A percentile compares a stretch with the other conserved stretches of the same genome.
These are phyloP conservation scores for Phocoena phocoena DNA, from an alignment of 2,113 vertebrate genomes.

Conservation along the genomic window DNA sequence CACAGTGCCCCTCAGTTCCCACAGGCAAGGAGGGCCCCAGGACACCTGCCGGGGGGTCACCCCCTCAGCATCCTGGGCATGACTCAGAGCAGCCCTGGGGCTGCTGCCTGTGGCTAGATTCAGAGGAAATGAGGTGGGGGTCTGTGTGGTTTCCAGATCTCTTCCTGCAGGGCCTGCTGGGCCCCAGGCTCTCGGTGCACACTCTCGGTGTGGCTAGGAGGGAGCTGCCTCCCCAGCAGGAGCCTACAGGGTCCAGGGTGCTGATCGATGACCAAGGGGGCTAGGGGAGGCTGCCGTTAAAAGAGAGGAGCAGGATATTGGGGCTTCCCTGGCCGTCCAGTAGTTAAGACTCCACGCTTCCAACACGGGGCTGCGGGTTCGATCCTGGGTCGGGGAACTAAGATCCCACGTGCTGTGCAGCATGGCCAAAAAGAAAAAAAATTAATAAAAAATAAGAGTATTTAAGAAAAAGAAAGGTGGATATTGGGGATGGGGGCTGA, in stretches of 20 bases:
- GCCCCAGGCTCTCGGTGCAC: neutral
- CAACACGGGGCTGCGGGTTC: neutral
- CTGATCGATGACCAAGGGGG: neutral
- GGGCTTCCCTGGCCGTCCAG: neutral
- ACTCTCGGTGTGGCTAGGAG: neutral
- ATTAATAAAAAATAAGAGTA: neutral
- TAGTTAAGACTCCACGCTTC: neutral
- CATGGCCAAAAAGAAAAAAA: neutral
- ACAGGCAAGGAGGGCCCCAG: neutral
- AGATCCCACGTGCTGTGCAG: neutral
- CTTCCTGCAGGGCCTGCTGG: neutral
- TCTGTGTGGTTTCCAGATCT: constrained; percentile 55
- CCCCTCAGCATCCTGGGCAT: neutral
- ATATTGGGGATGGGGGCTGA: neutral
- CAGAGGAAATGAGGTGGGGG: constrained; percentile 18
- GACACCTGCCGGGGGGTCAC: neutral
- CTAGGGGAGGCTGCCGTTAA: neutral
- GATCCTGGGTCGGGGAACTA: neutral
- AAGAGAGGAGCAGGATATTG: neutral
- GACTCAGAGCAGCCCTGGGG: constrained; percentile 17
- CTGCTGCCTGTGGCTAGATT: neutral
- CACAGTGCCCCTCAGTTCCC: too few species aligned
- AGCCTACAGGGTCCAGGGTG: neutral
- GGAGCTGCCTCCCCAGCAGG: neutral
- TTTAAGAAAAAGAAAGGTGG: neutral